phyloP scores from a whole-genome alignment of 2,113 vertebrate species.

The Phylloscopus trochiloides region DNA sequence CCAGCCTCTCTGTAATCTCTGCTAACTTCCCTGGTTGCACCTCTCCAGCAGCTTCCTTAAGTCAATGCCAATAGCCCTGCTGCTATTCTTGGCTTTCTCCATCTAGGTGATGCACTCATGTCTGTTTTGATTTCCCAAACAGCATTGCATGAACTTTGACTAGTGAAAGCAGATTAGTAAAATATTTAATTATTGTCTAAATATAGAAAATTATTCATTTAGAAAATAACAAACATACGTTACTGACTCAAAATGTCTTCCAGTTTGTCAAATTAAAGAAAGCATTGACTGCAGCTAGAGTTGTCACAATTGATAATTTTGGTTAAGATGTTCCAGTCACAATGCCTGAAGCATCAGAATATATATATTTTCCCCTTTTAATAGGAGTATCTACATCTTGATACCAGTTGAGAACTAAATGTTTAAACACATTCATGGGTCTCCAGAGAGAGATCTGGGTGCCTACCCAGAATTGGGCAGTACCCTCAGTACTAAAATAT shows the following conservation, averaged over 20 bases:
- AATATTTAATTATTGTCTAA: not conserved
- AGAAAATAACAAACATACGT: not conserved
- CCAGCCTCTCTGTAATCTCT: not conserved
- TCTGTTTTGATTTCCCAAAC: not conserved
- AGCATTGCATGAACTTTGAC: not conserved
- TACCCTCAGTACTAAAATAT: not conserved
- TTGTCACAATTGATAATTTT: not conserved
- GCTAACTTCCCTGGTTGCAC: not conserved
- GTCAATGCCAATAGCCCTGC: not conserved
- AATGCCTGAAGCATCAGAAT: not conserved
- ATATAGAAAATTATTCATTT: not conserved
- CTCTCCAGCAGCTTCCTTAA: not conserved
- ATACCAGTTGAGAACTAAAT: not conserved
- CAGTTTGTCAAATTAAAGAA: not conserved
- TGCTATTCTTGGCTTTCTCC: not conserved
- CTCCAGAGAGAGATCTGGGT: not conserved
- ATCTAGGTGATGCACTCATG: not conserved
- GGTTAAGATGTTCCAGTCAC: not conserved
- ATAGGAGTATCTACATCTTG: not conserved
- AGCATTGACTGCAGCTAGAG: not conserved
- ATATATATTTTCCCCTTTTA: not conserved
- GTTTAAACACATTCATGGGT: fast-evolving
- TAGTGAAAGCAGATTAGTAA: not conserved
- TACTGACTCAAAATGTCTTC: not conserved
- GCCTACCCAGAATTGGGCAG: not conserved